Conservation (phyloP, 2,888 invertebrate species). For the Bimastos eiseni region DNA sequence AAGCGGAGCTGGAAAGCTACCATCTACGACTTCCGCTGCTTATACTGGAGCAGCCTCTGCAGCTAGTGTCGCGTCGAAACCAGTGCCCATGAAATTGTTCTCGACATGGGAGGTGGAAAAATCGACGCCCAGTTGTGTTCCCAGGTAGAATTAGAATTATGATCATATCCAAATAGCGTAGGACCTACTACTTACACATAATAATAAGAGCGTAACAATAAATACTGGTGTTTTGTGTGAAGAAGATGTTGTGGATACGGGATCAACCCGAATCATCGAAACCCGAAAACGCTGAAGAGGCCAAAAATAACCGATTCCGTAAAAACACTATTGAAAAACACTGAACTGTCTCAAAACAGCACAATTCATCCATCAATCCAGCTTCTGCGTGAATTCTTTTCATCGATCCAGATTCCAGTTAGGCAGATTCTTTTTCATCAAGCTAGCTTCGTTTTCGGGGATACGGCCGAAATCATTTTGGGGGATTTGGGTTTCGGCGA, state of each 20-base stretch:
- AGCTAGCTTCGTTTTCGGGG: too few species aligned
- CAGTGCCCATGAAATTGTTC: slow-evolving; percentile 97
- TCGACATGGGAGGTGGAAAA: slow-evolving; percentile 99
- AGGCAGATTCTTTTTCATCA: too few species aligned
- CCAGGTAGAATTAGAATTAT: slow-evolving; percentile 80
- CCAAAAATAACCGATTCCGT: too few species aligned
- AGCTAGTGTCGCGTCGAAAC: slow-evolving; percentile 57
- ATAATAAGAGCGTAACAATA: not conserved
- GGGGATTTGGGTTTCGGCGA: too few species aligned
- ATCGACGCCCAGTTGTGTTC: slow-evolving; percentile 95
- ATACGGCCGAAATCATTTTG: too few species aligned
- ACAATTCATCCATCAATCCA: too few species aligned
- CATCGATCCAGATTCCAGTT: too few species aligned
- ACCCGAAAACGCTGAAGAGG: too few species aligned
- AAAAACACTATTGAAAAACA: too few species aligned
- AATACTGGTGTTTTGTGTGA: not conserved
- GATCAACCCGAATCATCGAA: not conserved
- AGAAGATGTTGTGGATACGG: not conserved
- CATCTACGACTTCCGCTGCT: not conserved
- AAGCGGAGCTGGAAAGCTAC: not conserved
- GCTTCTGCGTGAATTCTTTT: too few species aligned
- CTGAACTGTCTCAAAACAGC: too few species aligned
- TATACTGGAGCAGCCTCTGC: not conserved
- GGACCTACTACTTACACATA: not conserved
- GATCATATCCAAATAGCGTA: not conserved